phyloP scores from a whole-genome alignment of 2,797 vertebrate genomes.

The Crenichthys baileyi region DNA sequence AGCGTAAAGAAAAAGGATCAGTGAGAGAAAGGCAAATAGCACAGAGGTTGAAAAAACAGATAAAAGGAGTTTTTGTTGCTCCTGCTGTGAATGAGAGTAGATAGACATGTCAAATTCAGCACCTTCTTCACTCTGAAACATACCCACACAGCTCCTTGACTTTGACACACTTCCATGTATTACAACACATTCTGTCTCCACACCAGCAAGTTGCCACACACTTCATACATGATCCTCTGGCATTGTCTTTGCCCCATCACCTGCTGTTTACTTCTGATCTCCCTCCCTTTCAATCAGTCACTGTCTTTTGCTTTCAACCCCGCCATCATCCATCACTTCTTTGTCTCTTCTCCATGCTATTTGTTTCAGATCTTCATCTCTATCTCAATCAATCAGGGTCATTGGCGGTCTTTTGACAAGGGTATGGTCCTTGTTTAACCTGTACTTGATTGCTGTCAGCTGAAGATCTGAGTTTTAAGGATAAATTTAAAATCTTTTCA shows the following conservation, averaged over 20 bases:
- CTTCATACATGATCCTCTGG: background rate
- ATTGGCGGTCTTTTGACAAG: constrained; percentile 69
- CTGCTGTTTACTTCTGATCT: constrained; percentile 49
- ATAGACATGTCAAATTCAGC: constrained; percentile 17
- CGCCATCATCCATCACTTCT: constrained; percentile 66
- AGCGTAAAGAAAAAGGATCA: constrained; percentile 50
- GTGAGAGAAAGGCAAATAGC: constrained; percentile 5
- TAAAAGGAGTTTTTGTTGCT: constrained; percentile 49
- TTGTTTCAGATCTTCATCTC: constrained; percentile 42
- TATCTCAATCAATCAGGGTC: constrained; percentile 65
- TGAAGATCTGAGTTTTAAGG: constrained; percentile 13
- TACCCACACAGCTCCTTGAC: background rate
- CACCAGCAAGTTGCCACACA: background rate
- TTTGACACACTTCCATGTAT: constrained; percentile 2
- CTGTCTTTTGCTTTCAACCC: constrained; percentile 37
- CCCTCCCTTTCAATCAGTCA: constrained; percentile 64
- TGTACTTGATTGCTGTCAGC: constrained; percentile 61
- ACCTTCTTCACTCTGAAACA: constrained; percentile 32
- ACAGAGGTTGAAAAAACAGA: constrained; percentile 42
- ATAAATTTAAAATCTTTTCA: background rate
- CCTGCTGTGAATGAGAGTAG: constrained; percentile 51
- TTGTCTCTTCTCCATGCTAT: constrained; percentile 34
- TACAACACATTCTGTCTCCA: constrained; percentile 12
- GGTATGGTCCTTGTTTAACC: constrained; percentile 55
- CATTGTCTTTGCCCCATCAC: constrained; percentile 26